Conservation (phyloP, 2,888 invertebrate species). For the Eupithecia subumbrata region DNA sequence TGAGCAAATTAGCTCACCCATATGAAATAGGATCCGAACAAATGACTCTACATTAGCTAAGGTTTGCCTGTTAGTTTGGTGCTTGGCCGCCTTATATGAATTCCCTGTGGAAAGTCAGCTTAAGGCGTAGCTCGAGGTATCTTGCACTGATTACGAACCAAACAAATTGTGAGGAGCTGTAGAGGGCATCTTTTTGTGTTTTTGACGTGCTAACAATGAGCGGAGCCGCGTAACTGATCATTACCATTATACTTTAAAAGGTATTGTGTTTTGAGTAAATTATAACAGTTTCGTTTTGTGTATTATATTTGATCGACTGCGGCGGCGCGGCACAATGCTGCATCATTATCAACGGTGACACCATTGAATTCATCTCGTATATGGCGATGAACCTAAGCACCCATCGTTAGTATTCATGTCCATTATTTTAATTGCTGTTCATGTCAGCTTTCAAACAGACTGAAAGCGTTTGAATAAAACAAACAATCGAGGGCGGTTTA, state of each 20-base stretch:
- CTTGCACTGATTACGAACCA: conserved; percentile 73
- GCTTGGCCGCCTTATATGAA: neutral
- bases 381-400: conserved; percentile 61
- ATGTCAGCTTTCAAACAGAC: conserved; percentile 44
- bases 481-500: conserved; percentile 58
- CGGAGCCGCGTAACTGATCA: conserved; percentile 78
- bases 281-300: conserved; percentile 78
- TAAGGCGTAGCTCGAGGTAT: conserved; percentile 62
- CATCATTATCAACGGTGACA: conserved; percentile 81
- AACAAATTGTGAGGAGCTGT: conserved; percentile 71
- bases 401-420: conserved; percentile 44
- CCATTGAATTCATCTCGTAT: conserved; percentile 66
- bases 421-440: conserved; percentile 59
- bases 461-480: conserved; percentile 50
- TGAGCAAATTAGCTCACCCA: neutral
- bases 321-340: conserved; percentile 66
- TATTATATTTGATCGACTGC: conserved; percentile 72
- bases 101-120: conserved; percentile 40
- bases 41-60: neutral
- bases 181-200: conserved; percentile 75
- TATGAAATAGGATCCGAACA: neutral
- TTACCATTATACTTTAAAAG: conserved; percentile 81
- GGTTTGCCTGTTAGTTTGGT: neutral
- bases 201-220: conserved; percentile 80
- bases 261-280: conserved; percentile 84